Evolutionary conservation across 2,797 vertebrate species (phyloP).

Genomic region (Aplochiton taeniatus): DNA sequence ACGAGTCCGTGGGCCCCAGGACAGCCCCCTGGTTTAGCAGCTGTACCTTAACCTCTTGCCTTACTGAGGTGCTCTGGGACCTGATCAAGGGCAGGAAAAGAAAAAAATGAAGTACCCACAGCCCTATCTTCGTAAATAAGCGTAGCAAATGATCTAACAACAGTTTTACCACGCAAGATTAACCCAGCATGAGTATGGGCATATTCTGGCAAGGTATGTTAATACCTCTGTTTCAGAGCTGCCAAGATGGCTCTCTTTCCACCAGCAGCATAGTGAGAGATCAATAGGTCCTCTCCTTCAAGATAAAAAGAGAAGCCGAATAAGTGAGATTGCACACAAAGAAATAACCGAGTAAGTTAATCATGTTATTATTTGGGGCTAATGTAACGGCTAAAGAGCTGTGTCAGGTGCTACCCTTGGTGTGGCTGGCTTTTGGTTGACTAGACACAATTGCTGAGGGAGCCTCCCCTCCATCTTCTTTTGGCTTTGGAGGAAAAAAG

Average conservation of each 20-base stretch:
- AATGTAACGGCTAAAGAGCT: no score
- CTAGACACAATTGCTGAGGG: background rate
- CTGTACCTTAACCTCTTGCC: slow-evolving; percentile 82
- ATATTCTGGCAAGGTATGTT: no score
- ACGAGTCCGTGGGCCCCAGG: slow-evolving; percentile 14
- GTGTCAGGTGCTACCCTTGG: slow-evolving; percentile 35
- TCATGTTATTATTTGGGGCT: no score
- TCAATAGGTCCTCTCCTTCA: slow-evolving; percentile 78
- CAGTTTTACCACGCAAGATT: no score
- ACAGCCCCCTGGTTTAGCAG: slow-evolving; percentile 63
- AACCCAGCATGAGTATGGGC: no score
- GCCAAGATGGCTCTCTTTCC: slow-evolving; percentile 79
- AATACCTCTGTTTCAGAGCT: slow-evolving; percentile 70
- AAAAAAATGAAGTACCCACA: background rate
- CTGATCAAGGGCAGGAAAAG: slow-evolving; percentile 52
- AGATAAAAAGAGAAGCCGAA: slow-evolving; percentile 19
- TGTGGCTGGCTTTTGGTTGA: slow-evolving; percentile 23
- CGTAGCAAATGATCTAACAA: background rate
- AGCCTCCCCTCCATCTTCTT: slow-evolving; percentile 5
- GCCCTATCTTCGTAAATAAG: background rate
- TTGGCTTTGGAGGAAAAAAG: no score
- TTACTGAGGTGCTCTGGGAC: slow-evolving; percentile 71
- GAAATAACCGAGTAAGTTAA: background rate
- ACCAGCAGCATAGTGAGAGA: slow-evolving; percentile 80
- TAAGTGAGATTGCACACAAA: no score